Conservation (phyloP, 2,113 vertebrate species). For the Malurus elegans region DNA sequence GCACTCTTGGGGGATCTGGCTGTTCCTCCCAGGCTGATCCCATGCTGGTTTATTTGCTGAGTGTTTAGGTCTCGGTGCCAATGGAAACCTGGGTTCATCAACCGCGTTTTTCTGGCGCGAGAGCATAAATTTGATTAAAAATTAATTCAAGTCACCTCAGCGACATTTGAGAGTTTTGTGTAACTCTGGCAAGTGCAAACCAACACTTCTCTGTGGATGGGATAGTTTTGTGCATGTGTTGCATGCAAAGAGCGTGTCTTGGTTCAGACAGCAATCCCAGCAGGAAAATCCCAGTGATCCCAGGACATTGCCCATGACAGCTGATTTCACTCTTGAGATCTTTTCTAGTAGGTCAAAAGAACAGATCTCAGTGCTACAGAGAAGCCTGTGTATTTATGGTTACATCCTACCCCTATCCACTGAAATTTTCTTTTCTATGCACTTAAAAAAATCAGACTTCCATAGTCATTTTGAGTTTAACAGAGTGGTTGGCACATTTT, state of each 20-base stretch:
- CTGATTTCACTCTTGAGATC: not conserved
- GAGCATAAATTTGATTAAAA: conserved; percentile 11
- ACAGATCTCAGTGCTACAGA: not conserved
- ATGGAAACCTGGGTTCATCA: conserved; percentile 23
- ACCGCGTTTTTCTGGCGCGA: not conserved
- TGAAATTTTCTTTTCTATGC: not conserved
- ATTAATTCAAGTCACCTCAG: not conserved
- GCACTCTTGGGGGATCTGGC: not conserved
- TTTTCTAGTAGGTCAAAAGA: not conserved
- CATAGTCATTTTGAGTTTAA: not conserved
- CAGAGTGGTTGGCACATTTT: not conserved
- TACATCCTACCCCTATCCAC: not conserved
- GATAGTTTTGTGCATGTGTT: not conserved
- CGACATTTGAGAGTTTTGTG: not conserved
- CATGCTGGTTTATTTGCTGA: conserved; percentile 35
- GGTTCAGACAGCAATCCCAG: not conserved
- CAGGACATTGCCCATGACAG: not conserved
- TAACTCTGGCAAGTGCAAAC: not conserved
- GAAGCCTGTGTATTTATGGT: not conserved
- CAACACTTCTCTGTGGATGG: not conserved
- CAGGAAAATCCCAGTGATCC: not conserved
- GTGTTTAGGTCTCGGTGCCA: not conserved
- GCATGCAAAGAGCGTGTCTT: not conserved
- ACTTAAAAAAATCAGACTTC: not conserved
- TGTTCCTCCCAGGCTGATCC: not conserved